Evolutionary conservation across 2,797 vertebrate genomes (phyloP).

Genomic region (Huso huso): DNA sequence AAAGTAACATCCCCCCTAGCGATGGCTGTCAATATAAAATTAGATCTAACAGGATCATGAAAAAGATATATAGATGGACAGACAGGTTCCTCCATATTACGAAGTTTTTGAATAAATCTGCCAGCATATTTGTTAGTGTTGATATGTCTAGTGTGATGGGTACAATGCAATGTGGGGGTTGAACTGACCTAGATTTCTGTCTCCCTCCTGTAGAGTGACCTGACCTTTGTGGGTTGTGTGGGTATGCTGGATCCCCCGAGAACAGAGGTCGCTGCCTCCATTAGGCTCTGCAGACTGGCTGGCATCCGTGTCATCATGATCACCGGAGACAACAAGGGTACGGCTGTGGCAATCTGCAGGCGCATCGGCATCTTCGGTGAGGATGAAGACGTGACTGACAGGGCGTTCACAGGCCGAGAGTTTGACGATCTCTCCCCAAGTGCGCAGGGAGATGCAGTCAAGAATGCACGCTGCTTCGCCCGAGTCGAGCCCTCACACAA

Average conservation of each 20-base stretch:
- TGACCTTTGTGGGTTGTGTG: slow-evolving; percentile 95
- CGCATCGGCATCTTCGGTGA: slow-evolving; percentile 90
- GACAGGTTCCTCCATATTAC: too few species aligned
- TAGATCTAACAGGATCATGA: too few species aligned
- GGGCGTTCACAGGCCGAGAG: slow-evolving; percentile 88
- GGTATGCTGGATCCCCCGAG: slow-evolving; percentile 96
- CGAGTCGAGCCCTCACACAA: slow-evolving; percentile 95
- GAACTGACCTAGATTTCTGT: neutral
- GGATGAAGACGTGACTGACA: slow-evolving; percentile 78
- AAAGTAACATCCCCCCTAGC: too few species aligned
- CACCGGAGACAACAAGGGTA: slow-evolving; percentile 96
- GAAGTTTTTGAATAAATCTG: neutral
- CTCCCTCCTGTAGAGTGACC: slow-evolving; percentile 63
- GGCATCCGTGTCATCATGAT: slow-evolving; percentile 98
- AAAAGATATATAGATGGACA: too few species aligned
- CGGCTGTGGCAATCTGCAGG: slow-evolving; percentile 92
- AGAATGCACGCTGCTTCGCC: slow-evolving; percentile 90
- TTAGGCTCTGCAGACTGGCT: slow-evolving; percentile 86
- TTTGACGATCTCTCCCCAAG: slow-evolving; percentile 82
- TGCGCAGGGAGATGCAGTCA: slow-evolving; percentile 81
- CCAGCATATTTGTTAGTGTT: neutral
- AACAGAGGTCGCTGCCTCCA: slow-evolving; percentile 87
- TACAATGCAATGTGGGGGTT: neutral
- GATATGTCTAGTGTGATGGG: neutral
- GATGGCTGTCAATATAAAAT: too few species aligned